Evolutionary conservation across 1,140 invertebrate species (phyloP), one percentile per base, ranked within the genome.

Genomic region (Brachionus rotundiformis): DNA sequence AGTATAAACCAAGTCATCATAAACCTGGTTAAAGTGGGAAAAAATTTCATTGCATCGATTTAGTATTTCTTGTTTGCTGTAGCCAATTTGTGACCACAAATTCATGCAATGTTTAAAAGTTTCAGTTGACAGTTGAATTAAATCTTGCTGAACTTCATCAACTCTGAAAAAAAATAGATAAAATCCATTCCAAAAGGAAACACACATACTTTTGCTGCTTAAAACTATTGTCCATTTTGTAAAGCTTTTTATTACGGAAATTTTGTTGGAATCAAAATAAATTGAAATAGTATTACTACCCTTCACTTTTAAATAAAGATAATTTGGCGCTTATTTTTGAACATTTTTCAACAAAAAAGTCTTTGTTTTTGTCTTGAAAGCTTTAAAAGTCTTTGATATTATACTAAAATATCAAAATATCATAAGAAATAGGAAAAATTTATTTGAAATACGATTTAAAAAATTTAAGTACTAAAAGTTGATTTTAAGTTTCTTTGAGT

Each of bases 31-130:
- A 73, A 73, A 73, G 13, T 73, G 19, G 0, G 13, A 0, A 19
- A 11, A 13, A 2, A 73, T 73, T 29, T 44, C 19, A 44, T 41
- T 11, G 19, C 68, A 73, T 25, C 68, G 68, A 44, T 44, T 73
- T 11, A 44, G 23, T 27, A 73, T 73, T 73, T 73, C 36, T 3
- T 73, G n/a, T 1, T 73, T 23, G 23, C 11, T 19, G 68, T 13
- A 73, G 19, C 68, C 68, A 25, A 73, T 73, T 19, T 73, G 19
- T 11, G 68, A 44, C 68, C 68, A 73, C 23, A 73, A 44, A 6
- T 44, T n/a, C 39, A 73, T 44, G 19, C 33, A 44, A 2, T 25
- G 19, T 27, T 73, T 73, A 19, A 73, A 73, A 8, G 68, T 27
- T 8, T 73, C 36, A 19, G 25, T 25, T 73, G 68, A 41, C 23